Evolutionary conservation across 2,113 vertebrate species (phyloP).

Genomic region (Physeter macrocephalus): DNA sequence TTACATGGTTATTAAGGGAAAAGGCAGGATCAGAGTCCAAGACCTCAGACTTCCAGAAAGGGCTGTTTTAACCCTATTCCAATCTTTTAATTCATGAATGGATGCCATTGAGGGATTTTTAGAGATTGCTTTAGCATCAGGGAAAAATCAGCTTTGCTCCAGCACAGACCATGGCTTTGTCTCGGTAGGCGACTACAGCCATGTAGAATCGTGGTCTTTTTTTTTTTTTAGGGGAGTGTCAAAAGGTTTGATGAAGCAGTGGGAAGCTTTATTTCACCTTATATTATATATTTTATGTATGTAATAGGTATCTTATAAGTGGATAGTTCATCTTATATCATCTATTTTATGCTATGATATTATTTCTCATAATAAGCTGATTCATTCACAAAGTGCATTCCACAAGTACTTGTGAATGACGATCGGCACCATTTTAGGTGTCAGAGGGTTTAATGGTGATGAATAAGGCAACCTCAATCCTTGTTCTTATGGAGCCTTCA

Average conservation of each 20-base stretch:
- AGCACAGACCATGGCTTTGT: background rate
- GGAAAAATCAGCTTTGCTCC: background rate
- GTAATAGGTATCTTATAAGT: background rate
- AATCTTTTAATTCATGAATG: background rate
- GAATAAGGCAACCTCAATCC: background rate
- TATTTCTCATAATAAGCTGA: background rate
- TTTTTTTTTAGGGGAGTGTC: background rate
- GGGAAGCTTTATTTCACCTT: background rate
- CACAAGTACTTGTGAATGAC: background rate
- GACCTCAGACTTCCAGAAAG: background rate
- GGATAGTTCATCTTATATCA: background rate
- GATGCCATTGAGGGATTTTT: background rate
- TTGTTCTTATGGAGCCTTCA: background rate
- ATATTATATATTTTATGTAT: background rate
- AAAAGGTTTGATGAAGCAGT: background rate
- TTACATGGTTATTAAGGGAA: background rate
- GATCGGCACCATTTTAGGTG: background rate
- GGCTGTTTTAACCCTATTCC: background rate
- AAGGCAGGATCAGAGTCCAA: background rate
- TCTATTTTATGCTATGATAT: background rate
- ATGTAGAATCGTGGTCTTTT: background rate
- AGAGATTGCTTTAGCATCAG: background rate
- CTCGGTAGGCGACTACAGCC: background rate
- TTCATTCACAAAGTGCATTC: background rate
- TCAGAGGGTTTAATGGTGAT: background rate